Evolutionary conservation across 2,888 invertebrate genomes (phyloP).

Genomic region (Watsonalla binaria): DNA sequence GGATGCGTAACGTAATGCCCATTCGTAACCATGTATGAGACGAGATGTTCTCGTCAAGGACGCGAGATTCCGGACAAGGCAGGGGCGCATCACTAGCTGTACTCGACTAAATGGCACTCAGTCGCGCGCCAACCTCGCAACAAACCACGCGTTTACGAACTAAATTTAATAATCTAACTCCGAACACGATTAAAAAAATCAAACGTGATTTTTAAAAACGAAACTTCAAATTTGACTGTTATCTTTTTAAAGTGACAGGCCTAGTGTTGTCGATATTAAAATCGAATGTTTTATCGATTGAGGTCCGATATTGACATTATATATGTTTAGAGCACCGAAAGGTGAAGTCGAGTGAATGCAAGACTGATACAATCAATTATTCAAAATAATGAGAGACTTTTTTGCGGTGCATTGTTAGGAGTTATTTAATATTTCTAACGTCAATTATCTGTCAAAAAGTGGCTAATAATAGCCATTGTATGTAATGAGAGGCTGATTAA

Average conservation of each 20-base stretch:
- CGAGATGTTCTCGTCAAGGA: slow-evolving; percentile 14
- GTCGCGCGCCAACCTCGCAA: slow-evolving; percentile 17
- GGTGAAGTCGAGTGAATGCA: slow-evolving; percentile 17
- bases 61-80: slow-evolving; percentile 13
- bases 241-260: slow-evolving; percentile 7
- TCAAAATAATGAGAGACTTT: background rate
- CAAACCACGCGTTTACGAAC: slow-evolving; percentile 22
- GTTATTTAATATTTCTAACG: slow-evolving; percentile 1
- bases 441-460: slow-evolving; percentile 18
- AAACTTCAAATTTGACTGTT: background rate
- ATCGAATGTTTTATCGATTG: too few species aligned
- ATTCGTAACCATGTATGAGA: slow-evolving; percentile 3
- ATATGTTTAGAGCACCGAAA: slow-evolving; percentile 3
- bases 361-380: background rate
- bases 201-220: slow-evolving; percentile 8
- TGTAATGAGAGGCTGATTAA: slow-evolving; percentile 28
- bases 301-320: slow-evolving; percentile 4
- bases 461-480: slow-evolving; percentile 1
- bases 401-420: background rate
- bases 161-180: slow-evolving; percentile 21
- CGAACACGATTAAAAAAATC: slow-evolving; percentile 26
- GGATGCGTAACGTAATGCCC: slow-evolving; percentile 3
- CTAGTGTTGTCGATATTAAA: slow-evolving; percentile 2
- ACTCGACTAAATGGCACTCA: slow-evolving; percentile 22
- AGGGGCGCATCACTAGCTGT: slow-evolving; percentile 17